Evolutionary conservation across 1,140 invertebrate species (phyloP), one percentile per base, ranked within the genome.

Genomic region (Lasioglossum baleicum): DNA sequence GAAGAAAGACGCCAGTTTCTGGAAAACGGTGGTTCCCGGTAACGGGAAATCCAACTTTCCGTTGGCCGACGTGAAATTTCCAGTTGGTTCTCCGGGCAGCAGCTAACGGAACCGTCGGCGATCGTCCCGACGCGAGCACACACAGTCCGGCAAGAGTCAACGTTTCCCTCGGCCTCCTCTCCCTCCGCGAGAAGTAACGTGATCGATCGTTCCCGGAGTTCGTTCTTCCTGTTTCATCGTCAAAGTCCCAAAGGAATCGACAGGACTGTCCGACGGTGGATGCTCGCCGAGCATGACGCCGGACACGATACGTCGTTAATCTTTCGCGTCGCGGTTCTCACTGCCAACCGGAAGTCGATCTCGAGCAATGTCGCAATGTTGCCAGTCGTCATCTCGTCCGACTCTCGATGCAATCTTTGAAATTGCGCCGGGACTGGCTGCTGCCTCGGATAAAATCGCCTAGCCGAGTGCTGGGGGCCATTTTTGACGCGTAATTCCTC

Each of bases 371-470:
- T 85, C 75, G 71, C 67, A 72, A 80, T 5, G 35, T 35, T 67
- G 83, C 67, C 84, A 76, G 75, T 85, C 84, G 80, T 86, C 83
- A 84, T 84, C 35, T 35, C 83, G 64, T 75, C 35, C 66, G 77
- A 60, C 44, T 35, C 67, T 35, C 67, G 72, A 82, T 82, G 88
- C 85, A 90, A 91, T 91, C 88, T 91, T 88, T 66, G 88, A 89
- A 90, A 90, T 91, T 91, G 87, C 87, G 73, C 81, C 80, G 80
- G 77, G 85, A 86, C 76, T 20, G 17, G 72, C 35, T 48, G 48
- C n/a, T 56, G 26, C 44, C 61, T 42, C n/a, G 44, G 22, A 83
- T 81, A 78, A 83, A 88, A 86, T 83, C 84, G 75, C 67, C 83
- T 69, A 79, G 79, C 80, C 48, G 5, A 66, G 20, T 15, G 6